A percentile compares a stretch with the other conserved stretches of the same genome.
phyloP scores from a whole-genome alignment of 2,113 vertebrate species.

The Peromyscus polionotus region DNA sequence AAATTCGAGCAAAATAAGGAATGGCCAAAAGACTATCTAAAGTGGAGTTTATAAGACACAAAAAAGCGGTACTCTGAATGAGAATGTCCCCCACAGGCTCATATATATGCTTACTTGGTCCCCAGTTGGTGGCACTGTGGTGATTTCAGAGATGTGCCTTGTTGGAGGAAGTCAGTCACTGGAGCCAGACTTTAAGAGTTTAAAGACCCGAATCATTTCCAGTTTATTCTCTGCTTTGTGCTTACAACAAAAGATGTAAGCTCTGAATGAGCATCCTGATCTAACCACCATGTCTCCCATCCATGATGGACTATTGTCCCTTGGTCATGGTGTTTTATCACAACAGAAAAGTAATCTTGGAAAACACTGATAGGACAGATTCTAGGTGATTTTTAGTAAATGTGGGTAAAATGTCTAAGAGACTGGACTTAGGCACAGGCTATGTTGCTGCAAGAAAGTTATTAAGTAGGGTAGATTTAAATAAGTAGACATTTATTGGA shows the following conservation, averaged over 20 bases:
- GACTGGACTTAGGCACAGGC: neutral
- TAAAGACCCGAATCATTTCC: neutral
- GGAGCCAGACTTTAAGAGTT: neutral
- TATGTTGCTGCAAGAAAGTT: neutral
- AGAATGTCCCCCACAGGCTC: neutral
- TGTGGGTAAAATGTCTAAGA: neutral
- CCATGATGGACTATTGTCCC: neutral
- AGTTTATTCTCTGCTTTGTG: neutral
- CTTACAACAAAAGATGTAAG: neutral
- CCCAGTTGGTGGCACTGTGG: neutral
- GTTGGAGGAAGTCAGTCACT: neutral
- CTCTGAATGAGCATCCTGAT: neutral
- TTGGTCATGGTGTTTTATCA: neutral
- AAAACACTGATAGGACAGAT: neutral
- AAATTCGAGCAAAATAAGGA: neutral
- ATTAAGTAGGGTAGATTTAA: neutral
- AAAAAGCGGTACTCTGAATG: neutral
- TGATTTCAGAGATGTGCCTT: neutral
- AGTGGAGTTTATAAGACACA: neutral
- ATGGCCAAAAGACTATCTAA: neutral
- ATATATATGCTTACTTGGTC: neutral
- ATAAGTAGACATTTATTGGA: neutral
- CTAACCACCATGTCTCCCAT: neutral
- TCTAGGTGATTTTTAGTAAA: neutral
- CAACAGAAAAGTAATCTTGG: neutral